A percentile compares a stretch with the other conserved stretches of the same genome.
Conservation (phyloP, 2,888 invertebrate species). For the Cataglyphis altisquamis region DNA sequence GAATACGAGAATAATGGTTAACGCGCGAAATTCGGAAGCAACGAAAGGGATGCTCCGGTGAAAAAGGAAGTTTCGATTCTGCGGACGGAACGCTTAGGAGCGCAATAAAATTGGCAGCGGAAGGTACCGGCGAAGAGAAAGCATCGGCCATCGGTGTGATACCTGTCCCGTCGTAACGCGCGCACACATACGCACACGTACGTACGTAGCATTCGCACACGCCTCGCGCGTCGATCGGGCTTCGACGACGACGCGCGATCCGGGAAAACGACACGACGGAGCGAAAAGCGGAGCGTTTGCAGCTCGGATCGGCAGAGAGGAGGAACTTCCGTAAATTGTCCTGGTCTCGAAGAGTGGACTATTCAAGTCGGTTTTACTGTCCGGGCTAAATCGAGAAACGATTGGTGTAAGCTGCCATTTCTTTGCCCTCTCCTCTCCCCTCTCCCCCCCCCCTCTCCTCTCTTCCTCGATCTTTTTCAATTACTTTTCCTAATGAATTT, state of each 20-base stretch:
- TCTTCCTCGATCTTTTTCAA: constrained; percentile 35
- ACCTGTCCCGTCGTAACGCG: constrained; percentile 42
- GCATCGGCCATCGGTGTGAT: constrained; percentile 28
- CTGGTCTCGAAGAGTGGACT: constrained; percentile 18
- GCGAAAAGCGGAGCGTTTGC: constrained; percentile 24
- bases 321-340: constrained; percentile 59
- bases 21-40: constrained; percentile 19
- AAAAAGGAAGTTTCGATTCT: constrained; percentile 19
- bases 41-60: not conserved
- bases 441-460: not conserved
- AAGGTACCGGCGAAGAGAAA: constrained; percentile 16
- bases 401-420: constrained; percentile 5
- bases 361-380: constrained; percentile 49
- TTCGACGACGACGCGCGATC: constrained; percentile 25
- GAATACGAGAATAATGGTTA: constrained; percentile 14
- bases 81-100: constrained; percentile 10
- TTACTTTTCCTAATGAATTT: constrained; percentile 54
- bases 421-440: not conserved
- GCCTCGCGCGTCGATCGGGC: constrained; percentile 27
- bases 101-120: constrained; percentile 38
- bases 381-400: constrained; percentile 52
- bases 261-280: constrained; percentile 18
- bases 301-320: not conserved
- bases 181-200: not conserved
- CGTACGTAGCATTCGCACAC: not conserved